Base-by-base conservation (phyloP, 2,888 invertebrate species). In the Ormia ochracea region DNA sequence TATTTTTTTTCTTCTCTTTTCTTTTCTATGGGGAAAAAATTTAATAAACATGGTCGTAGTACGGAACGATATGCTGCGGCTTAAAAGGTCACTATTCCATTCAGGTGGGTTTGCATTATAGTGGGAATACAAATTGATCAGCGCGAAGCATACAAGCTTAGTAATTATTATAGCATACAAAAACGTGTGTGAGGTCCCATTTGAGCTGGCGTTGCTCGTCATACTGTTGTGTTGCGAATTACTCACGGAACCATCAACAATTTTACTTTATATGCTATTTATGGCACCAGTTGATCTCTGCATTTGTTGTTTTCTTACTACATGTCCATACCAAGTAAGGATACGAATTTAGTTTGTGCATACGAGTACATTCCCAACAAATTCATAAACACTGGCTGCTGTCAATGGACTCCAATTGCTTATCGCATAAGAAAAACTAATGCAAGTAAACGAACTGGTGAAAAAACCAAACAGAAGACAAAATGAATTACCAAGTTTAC, bases 401-500 rank as follows among this genome's bases (percentile, higher is more conserved):
- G 81, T 81, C 81, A 81, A 73, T 76, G 80, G 72, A 76, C 80
- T 76, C 79, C 76, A 68, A 72, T 70, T 75, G 50, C 66, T 59
- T 59, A 79, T 68, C 43, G 76, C 19, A 41, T n/a, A 52, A 43
- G 10, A 45, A 59, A 54, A 52, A 48, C 41, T 58, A 66, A 75
- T 56, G 36, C 48, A 54, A 65, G 38, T 21, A 84, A 86, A 85
- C 84, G 83, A 83, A 61, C 50, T n/a, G 21, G 17, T 14, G 19
- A 38, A 38, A 31, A 43, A 31, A 50, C 48, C 1, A 38, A 56
- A 59, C 28, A n/a, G 21, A 56, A 45, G 6, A 28, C 33, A 61
- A 45, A 65, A 63, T 58, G 45, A 65, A 76, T 76, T 80, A 68
- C 63, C 66, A 87, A 87, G 87, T 87, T 87, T 87, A 87, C 87